Percentiles rank a stretch among this genome's conserved stretches.
phyloP scores from a whole-genome alignment of 2,888 invertebrate genomes.

The Epirrhoe tristata region DNA sequence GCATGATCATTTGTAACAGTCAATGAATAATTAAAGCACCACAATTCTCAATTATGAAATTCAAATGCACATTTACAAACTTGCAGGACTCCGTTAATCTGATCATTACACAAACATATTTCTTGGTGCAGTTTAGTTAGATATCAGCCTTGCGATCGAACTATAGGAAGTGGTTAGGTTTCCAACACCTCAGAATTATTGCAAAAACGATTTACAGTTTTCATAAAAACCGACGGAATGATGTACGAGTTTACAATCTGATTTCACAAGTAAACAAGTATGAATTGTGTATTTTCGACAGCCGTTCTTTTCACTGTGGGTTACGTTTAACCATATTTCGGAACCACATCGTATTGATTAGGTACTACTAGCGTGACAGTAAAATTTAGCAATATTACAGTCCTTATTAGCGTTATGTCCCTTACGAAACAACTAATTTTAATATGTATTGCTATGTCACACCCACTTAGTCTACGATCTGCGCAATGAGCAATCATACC shows the following conservation, averaged over 20 bases:
- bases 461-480: slow-evolving; percentile 22
- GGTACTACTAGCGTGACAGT: neutral
- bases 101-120: slow-evolving; percentile 5
- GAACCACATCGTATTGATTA: neutral
- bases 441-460: slow-evolving; percentile 21
- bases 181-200: slow-evolving; percentile 12
- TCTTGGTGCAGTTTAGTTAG: slow-evolving; percentile 18
- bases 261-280: neutral
- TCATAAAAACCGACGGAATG: slow-evolving; percentile 1
- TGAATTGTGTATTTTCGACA: neutral
- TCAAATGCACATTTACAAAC: slow-evolving; percentile 13
- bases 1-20: neutral
- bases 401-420: neutral
- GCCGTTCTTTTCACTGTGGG: neutral
- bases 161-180: slow-evolving; percentile 19
- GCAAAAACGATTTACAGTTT: slow-evolving; percentile 4
- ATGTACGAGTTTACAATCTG: neutral
- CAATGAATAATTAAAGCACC: slow-evolving; percentile 20
- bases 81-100: slow-evolving; percentile 23
- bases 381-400: slow-evolving; percentile 2
- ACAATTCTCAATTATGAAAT: slow-evolving; percentile 11
- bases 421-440: slow-evolving; percentile 27
- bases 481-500: slow-evolving; percentile 17
- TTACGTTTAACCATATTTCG: neutral
- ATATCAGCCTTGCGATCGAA: slow-evolving; percentile 25